Percentiles rank a stretch among this genome's conserved stretches.
Evolutionary conservation across 2,888 invertebrate species (phyloP).

Genomic region (Drosophila kanekoi): DNA sequence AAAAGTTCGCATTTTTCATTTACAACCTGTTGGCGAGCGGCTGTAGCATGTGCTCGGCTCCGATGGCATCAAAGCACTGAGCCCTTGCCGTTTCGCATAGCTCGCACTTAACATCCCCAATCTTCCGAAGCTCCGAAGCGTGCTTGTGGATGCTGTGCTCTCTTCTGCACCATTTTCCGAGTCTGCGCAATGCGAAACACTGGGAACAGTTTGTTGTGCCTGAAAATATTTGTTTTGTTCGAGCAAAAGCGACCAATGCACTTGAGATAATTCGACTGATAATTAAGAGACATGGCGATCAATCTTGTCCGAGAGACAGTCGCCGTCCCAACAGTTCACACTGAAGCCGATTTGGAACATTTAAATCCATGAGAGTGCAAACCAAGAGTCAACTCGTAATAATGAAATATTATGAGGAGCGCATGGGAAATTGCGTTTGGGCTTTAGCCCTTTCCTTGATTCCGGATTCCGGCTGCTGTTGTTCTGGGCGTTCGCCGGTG

Average conservation of each 20-base stretch:
- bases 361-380: not conserved
- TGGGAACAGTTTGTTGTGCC: conserved; percentile 19
- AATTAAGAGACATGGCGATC: conserved; percentile 50
- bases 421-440: conserved; percentile 53
- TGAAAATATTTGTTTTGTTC: conserved; percentile 4
- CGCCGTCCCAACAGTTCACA: not conserved
- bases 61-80: conserved; percentile 34
- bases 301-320: conserved; percentile 34
- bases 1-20: conserved; percentile 21
- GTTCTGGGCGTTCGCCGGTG: conserved; percentile 31
- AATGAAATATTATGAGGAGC: conserved; percentile 67
- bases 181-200: conserved; percentile 36
- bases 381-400: conserved; percentile 65
- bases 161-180: conserved; percentile 26
- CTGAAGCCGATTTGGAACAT: conserved; percentile 28
- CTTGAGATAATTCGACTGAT: conserved; percentile 44
- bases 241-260: conserved; percentile 25
- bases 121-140: not conserved
- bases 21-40: conserved; percentile 34
- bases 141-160: conserved; percentile 74
- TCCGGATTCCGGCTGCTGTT: not conserved
- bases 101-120: not conserved
- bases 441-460: conserved; percentile 13
- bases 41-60: conserved; percentile 14
- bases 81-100: not conserved